These are phyloP conservation scores for Oplegnathus fasciatus DNA, from an alignment of 2,113 vertebrate species.

Conservation along the genomic window DNA sequence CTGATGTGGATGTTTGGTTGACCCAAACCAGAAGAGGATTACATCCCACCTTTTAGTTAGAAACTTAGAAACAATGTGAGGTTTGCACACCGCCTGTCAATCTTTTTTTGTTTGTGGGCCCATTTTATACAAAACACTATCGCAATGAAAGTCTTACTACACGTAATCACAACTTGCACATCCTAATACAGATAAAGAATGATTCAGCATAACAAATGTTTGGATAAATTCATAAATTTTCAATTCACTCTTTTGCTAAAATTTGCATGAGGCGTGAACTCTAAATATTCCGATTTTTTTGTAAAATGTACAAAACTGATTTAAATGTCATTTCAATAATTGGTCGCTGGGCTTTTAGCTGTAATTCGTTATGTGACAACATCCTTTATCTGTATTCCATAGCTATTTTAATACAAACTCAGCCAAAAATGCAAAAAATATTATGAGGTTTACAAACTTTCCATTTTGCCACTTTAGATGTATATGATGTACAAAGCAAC, in stretches of 20 bases:
- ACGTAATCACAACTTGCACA: slow-evolving; percentile 49
- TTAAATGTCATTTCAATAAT: slow-evolving; percentile 43
- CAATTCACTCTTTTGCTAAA: slow-evolving; percentile 63
- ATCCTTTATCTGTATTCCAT: slow-evolving; percentile 75
- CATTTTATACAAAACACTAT: slow-evolving; percentile 68
- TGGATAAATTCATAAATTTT: slow-evolving; percentile 51
- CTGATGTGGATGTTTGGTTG: slow-evolving; percentile 47
- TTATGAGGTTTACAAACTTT: slow-evolving; percentile 74
- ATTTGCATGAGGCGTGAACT: slow-evolving; percentile 31
- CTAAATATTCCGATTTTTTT: slow-evolving; percentile 29
- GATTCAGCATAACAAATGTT: slow-evolving; percentile 54
- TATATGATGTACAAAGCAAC: slow-evolving; percentile 57
- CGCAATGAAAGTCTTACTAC: slow-evolving; percentile 50
- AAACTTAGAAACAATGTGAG: slow-evolving; percentile 49
- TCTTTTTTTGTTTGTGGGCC: slow-evolving; percentile 50
- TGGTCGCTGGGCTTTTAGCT: slow-evolving; percentile 36
- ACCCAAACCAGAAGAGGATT: slow-evolving; percentile 53
- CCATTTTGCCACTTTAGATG: slow-evolving; percentile 71
- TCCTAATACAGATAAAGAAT: slow-evolving; percentile 70
- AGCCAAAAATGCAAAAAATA: slow-evolving; percentile 79
- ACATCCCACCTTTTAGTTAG: slow-evolving; percentile 58
- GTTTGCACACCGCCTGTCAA: slow-evolving; percentile 50
- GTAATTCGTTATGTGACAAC: slow-evolving; percentile 60
- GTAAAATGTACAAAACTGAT: slow-evolving; percentile 61
- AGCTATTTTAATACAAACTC: slow-evolving; percentile 78